Conservation (phyloP, 1,140 invertebrate species). For the Euura saliciscinereae region DNA sequence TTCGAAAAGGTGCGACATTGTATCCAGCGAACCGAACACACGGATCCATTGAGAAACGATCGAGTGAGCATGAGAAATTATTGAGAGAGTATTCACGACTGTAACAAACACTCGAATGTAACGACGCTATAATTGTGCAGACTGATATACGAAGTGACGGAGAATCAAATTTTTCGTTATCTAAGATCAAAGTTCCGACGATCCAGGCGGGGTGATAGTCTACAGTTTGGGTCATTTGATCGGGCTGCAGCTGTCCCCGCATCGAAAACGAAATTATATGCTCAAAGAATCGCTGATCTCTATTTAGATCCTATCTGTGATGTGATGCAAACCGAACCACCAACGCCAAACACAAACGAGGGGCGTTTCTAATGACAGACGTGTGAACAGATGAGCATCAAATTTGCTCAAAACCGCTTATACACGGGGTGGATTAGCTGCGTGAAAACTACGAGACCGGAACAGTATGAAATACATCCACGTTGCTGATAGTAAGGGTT, state of each 20-base stretch:
- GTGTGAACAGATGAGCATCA: conserved; percentile 7
- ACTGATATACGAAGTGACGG: neutral
- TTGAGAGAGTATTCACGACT: no score
- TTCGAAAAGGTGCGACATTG: no score
- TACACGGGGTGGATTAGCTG: neutral
- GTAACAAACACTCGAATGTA: no score
- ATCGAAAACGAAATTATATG: conserved; percentile 58
- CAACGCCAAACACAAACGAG: neutral
- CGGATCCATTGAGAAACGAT: no score
- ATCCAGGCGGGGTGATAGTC: neutral
- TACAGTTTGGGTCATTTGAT: conserved; percentile 29
- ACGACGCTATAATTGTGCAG: no score
- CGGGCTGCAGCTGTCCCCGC: conserved; percentile 56
- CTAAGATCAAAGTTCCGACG: conserved; percentile 3
- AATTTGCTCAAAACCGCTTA: neutral
- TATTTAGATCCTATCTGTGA: conserved; percentile 50
- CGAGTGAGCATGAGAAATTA: no score
- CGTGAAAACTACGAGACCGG: neutral
- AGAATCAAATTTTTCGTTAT: neutral
- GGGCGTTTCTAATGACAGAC: neutral
- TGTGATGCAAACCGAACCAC: conserved; percentile 6
- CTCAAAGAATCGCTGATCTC: conserved; percentile 57
- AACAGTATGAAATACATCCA: no score
- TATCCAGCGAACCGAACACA: no score
- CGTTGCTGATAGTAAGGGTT: no score